Evolutionary conservation across 2,888 invertebrate genomes (phyloP), one percentile per base, ranked within the genome.

Genomic region (Clivina fossor): DNA sequence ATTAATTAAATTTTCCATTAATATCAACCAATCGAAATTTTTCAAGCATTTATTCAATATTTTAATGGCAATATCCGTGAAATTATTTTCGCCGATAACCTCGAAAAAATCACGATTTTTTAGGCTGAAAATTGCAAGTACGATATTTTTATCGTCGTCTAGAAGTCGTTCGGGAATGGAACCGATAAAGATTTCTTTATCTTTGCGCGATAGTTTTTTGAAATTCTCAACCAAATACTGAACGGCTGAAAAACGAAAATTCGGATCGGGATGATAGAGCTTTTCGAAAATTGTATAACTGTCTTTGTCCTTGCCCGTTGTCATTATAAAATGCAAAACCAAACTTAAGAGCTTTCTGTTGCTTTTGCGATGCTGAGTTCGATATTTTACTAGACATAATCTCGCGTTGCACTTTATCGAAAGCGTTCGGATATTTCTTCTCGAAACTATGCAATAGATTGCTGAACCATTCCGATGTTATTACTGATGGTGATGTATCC

Each of bases 221-320:
- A 77, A 79, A 59, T 82, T 78, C 57, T 80, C 76, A 0, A 81
- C 72, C 7, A 93, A 73, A 60, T 80, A 80, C 61, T 82, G 76
- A 0, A 92, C 75, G 0, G 89, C 90, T 64, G 81, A 76, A 2
- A 81, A 73, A 60, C 93, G 79, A 48, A 88, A 76, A 40, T 80
- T 73, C 0, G 84, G 71, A 64, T 82, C 84, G 0, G 83, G 76
- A 70, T 93, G 89, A 64, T 89, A 86, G 1, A 93, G 71, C 61
- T 85, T 84, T 66, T 87, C 81, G 63, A 86, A 59, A 28, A 73
- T 62, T 50, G 64, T 66, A 19, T 67, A 64, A 22, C 58, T 59
- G 57, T 64, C 65, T 48, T 66, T 49, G 48, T 57, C 38, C 40
- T 60, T 11, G 13, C 22, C 22, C 5, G 9, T 20, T 3, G 44